Evolutionary conservation across 1,140 invertebrate species (phyloP).

Genomic region (Bombus superbus): DNA sequence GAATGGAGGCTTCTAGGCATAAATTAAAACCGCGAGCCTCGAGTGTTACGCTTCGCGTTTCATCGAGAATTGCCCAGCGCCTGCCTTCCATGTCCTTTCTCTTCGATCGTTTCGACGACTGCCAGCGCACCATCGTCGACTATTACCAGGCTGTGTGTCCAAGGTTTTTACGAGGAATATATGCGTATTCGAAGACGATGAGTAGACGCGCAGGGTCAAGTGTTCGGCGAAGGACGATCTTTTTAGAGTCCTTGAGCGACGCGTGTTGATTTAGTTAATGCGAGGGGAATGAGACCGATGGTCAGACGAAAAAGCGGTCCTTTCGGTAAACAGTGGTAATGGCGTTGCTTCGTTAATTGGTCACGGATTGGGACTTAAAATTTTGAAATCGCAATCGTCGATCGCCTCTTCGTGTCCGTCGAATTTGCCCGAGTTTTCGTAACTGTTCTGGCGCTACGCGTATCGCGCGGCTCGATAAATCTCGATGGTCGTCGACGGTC

Average conservation of each 20-base stretch:
- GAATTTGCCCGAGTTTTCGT: too few species aligned
- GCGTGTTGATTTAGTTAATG: not conserved
- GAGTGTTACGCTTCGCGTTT: slow-evolving; percentile 14
- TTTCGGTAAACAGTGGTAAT: too few species aligned
- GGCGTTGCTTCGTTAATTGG: too few species aligned
- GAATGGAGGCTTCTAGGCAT: slow-evolving; percentile 33
- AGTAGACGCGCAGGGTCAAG: slow-evolving; percentile 21
- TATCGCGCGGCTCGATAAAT: too few species aligned
- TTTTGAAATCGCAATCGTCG: too few species aligned
- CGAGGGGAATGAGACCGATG: not conserved
- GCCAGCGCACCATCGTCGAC: not conserved
- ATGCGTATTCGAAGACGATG: not conserved
- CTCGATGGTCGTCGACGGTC: too few species aligned
- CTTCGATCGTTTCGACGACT: not conserved
- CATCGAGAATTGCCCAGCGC: too few species aligned
- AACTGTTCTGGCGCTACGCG: too few species aligned
- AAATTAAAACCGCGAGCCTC: slow-evolving; percentile 44
- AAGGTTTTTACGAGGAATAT: not conserved
- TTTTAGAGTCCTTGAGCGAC: not conserved
- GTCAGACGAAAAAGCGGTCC: not conserved
- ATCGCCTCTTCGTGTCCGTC: too few species aligned
- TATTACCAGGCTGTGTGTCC: not conserved
- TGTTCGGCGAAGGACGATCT: slow-evolving; percentile 14
- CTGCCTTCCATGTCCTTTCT: too few species aligned
- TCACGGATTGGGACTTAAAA: too few species aligned